Base-by-base conservation (phyloP, 2,888 invertebrate genomes). In the Trichacis sp. region DNA sequence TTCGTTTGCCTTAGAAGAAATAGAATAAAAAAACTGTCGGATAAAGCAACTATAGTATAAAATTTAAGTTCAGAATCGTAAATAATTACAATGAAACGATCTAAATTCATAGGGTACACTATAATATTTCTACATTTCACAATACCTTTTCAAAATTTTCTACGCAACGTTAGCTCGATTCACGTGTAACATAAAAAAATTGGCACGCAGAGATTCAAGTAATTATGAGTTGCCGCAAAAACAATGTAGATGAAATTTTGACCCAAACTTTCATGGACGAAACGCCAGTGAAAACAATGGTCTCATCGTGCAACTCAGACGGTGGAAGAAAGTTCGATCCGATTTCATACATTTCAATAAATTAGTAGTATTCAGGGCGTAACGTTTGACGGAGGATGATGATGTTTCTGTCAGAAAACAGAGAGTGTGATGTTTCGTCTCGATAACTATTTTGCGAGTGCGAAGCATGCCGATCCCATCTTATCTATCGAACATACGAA, bases 311-410 rank as follows among this genome's bases (percentile, higher is more conserved):
- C 36, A 63, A 36, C 50, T 50, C 33, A 53, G 36, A 33, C 11
- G 6, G 57, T 42, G 55, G 55, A 69, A 66, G 69, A 69, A 69
- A 69, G 69, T 69, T 60, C 65, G 73, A 73, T 70, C 73, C 69
- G 68, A 59, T 72, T 76, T 74, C 75, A 72, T 74, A 73, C 60
- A 76, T 76, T 74, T 72, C 69, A 74, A 75, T 75, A 73, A 71
- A 74, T 76, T 73, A 73, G 71, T 60, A 54, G 52, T 67, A 72
- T 72, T 71, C 68, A 76, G 73, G 72, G 75, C 76, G 69, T 75
- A 69, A 62, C 72, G 71, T 73, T 72, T 68, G 72, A 72, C 65
- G 64, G 60, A 71, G 62, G 40, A 40, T 40, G 61, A 67, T 67
- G 60, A 66, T 54, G 64, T 51, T 50, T 52, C 45, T 53, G 64